Percentiles rank a stretch among this genome's conserved stretches.
Conservation (phyloP, 2,888 invertebrate species). For the Isotomurus palustris region DNA sequence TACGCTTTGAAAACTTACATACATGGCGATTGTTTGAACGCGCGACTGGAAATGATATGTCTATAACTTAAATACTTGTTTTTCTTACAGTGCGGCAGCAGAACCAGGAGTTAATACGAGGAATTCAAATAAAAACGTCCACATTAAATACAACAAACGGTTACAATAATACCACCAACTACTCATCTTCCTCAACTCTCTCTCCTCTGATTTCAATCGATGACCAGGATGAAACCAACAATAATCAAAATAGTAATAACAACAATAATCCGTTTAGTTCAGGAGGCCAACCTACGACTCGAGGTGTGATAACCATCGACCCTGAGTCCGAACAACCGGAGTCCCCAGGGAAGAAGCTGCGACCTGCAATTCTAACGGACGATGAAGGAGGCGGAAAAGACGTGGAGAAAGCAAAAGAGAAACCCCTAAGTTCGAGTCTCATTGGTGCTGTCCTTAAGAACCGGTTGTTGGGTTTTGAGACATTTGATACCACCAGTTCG, state of each 20-base stretch:
- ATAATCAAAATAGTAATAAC: constrained; percentile 1
- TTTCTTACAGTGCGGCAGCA: constrained; percentile 74
- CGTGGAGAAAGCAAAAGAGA: not conserved
- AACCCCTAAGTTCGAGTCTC: constrained; percentile 6
- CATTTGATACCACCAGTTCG: too few species aligned
- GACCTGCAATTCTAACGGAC: not conserved
- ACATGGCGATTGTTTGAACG: too few species aligned
- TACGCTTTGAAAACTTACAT: too few species aligned
- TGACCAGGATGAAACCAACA: constrained; percentile 7
- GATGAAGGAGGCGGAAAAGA: not conserved
- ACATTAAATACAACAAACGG: not conserved
- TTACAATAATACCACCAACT: not conserved
- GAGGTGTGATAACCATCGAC: constrained; percentile 5
- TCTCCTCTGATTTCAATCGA: not conserved
- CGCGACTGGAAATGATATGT: too few species aligned
- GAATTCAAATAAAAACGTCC: constrained; percentile 25
- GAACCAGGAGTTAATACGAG: constrained; percentile 72
- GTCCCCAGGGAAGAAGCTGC: not conserved
- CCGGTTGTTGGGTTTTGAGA: too few species aligned
- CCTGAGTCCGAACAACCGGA: not conserved
- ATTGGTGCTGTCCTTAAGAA: not conserved
- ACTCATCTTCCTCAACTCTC: not conserved
- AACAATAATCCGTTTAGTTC: not conserved
- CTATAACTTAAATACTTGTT: too few species aligned
- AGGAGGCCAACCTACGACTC: not conserved